Evolutionary conservation across 2,797 vertebrate genomes (phyloP).

Genomic region (Oreortyx pictus): DNA sequence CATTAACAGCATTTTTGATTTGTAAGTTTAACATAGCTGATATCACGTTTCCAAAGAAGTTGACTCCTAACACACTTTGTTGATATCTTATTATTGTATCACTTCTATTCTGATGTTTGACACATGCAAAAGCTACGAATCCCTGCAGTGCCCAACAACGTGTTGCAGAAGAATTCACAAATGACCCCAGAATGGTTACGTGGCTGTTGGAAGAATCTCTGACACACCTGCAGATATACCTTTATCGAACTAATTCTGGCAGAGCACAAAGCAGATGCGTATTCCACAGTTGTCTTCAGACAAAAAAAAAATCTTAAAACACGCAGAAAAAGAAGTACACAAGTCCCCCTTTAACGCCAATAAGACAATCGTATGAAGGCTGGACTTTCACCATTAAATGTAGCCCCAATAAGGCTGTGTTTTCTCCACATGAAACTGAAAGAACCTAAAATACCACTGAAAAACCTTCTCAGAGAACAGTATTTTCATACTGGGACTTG

Average conservation of each 20-base stretch:
- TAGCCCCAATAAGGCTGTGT: too few relatives aligned
- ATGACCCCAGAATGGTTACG: background rate
- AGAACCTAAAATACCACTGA: background rate
- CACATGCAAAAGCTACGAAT: background rate
- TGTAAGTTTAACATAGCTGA: background rate
- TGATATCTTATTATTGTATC: background rate
- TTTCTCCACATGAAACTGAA: background rate
- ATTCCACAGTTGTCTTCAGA: too few relatives aligned
- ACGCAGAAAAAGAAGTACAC: background rate
- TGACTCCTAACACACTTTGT: background rate
- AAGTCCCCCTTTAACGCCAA: background rate
- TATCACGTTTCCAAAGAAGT: background rate
- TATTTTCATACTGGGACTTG: background rate
- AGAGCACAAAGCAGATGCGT: background rate
- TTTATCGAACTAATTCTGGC: background rate
- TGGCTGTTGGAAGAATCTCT: background rate
- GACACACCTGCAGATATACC: background rate
- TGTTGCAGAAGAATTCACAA: background rate
- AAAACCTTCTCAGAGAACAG: background rate
- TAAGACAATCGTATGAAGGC: background rate
- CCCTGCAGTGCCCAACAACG: background rate
- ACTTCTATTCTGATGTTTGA: background rate
- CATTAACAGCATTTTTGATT: too few relatives aligned
- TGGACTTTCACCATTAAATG: background rate
- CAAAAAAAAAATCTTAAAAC: background rate